These are phyloP conservation scores for Solen grandis DNA, from an alignment of 1,140 invertebrate species.

Conservation along the genomic window DNA sequence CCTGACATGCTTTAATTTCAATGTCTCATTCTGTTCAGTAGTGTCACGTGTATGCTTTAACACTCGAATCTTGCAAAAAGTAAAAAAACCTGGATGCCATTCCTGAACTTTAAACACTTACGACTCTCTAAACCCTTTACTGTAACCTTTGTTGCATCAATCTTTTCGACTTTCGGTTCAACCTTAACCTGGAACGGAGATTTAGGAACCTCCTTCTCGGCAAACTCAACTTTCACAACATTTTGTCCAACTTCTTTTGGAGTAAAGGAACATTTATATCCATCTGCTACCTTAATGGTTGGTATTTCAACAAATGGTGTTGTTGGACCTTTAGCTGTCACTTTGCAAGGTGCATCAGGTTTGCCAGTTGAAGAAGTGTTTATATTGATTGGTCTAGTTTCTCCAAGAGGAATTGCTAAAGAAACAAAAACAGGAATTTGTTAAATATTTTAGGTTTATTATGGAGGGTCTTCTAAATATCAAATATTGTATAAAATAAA, in stretches of 20 bases:
- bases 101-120: no score
- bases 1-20: no score
- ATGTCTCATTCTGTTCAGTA: no score
- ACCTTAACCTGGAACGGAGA: conserved; percentile 74
- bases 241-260: conserved; percentile 88
- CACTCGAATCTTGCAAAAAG: no score
- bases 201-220: conserved; percentile 70
- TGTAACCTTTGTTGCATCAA: conserved; percentile 76
- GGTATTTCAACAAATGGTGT: conserved; percentile 84
- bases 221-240: conserved; percentile 75
- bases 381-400: conserved; percentile 90
- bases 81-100: no score
- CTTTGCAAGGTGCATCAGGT: conserved; percentile 86
- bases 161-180: conserved; percentile 81
- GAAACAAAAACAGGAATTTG: no score
- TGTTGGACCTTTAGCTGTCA: conserved; percentile 77
- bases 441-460: no score
- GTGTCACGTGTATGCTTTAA: no score
- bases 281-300: conserved; percentile 85
- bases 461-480: no score
- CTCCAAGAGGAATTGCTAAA: conserved; percentile 72
- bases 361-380: conserved; percentile 86
- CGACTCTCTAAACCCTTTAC: conserved; percentile 47
- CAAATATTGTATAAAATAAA: no score
- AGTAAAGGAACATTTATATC: conserved; percentile 91